Conservation (phyloP, 2,797 vertebrate species). For the Anniella stebbinsi region DNA sequence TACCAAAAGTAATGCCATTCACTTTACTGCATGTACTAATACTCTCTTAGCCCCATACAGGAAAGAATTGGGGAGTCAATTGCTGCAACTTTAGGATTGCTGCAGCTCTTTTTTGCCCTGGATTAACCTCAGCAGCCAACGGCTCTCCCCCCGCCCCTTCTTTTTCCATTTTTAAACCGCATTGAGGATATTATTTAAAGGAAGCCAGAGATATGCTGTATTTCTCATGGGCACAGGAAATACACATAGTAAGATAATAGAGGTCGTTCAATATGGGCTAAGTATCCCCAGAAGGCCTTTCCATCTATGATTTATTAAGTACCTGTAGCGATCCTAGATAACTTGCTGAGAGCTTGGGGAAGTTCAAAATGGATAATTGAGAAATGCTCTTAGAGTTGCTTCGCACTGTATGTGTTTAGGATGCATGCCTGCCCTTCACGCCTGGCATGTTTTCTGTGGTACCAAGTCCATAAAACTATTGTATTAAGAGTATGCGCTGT, state of each 20-base stretch:
- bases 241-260: conserved; percentile 24
- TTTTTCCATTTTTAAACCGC: not conserved
- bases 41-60: not conserved
- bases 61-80: not conserved
- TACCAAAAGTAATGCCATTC: not conserved
- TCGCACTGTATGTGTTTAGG: not conserved
- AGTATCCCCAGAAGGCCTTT: conserved; percentile 24
- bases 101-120: not conserved
- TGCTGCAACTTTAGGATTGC: not conserved
- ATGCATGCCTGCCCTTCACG: not conserved
- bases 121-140: conserved; percentile 1
- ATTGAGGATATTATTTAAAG: conserved; percentile 22
- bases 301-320: conserved; percentile 18
- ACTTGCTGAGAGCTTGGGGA: not conserved
- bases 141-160: not conserved
- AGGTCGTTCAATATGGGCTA: conserved; percentile 26
- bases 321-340: conserved; percentile 6
- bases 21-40: not conserved
- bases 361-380: conserved; percentile 27
- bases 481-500: not conserved
- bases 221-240: not conserved
- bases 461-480: not conserved
- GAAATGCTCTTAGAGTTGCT: conserved; percentile 8
- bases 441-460: not conserved
- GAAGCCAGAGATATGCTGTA: not conserved